Percentiles rank a stretch among this genome's conserved stretches.
phyloP scores from a whole-genome alignment of 2,113 vertebrate genomes.

The Nymphicus hollandicus region DNA sequence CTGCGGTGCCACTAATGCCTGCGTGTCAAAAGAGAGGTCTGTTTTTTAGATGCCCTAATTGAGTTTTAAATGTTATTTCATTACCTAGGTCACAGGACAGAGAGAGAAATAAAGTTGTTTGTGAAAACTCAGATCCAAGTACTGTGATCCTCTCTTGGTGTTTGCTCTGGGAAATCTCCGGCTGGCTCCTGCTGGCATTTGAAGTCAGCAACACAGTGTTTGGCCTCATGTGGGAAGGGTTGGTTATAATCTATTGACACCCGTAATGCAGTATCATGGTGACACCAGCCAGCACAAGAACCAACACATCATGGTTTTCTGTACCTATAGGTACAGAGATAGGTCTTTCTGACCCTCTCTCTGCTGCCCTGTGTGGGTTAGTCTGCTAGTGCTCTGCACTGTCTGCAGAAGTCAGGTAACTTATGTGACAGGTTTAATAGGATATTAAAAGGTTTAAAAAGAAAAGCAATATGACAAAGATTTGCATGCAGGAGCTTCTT shows the following conservation, averaged over 20 bases:
- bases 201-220: background rate
- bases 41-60: background rate
- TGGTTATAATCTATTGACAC: background rate
- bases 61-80: conserved; percentile 14
- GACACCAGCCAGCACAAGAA: background rate
- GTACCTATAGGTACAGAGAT: background rate
- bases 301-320: background rate
- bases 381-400: background rate
- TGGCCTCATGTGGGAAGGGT: background rate
- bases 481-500: background rate
- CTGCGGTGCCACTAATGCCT: background rate
- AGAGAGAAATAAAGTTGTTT: background rate
- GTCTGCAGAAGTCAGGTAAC: background rate
- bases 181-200: background rate
- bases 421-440: background rate
- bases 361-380: background rate
- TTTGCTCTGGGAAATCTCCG: background rate
- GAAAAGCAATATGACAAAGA: background rate
- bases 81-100: background rate
- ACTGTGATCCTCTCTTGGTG: background rate
- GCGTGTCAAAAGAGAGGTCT: background rate
- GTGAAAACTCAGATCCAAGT: background rate
- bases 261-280: accelerated
- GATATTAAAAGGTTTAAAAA: background rate
- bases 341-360: background rate